Base-by-base conservation (phyloP, 2,888 invertebrate genomes). In the Dryadula phaetusa region DNA sequence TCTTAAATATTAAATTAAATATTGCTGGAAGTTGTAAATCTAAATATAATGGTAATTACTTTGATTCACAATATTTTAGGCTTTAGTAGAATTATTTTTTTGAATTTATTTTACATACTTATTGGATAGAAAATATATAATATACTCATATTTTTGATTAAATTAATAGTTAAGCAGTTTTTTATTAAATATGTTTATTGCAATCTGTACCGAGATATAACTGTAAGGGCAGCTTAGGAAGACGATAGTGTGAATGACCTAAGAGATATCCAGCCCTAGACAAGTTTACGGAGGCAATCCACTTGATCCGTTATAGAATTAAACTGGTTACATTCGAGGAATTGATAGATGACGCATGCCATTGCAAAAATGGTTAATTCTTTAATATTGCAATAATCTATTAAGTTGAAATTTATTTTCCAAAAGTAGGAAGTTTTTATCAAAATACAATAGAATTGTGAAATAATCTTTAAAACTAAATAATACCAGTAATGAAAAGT, bases 231-330 rank as follows among this genome's bases (percentile, higher is more conserved):
- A 75, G 77, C 77, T 76, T 80, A 70, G 75, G 75, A 75, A 77
- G 79, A 76, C 78, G 79, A 82, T 78, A 84, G 82, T 83, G 87
- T 88, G 86, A 87, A 87, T 81, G 87, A 86, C 87, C 88, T 80
- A 81, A 75, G 81, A 81, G 75, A 79, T 64, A 70, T 62, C 67
- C 34, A 70, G 64, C 61, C 68, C 70, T 73, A 69, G 74, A 76
- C 76, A 71, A 74, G 75, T 77, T 77, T 72, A 60, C 40, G 37
- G 52, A 62, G 64, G 42, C 42, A 32, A 42, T 34, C 58, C 46
- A 64, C 49, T 65, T 65, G 58, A 65, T 49, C 65, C 65, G 65
- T 65, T 65, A 65, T 60, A 60, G 53, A 56, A 64, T 49, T 60
- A 49, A 58, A 65, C 47, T 46, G 58, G 60, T 52, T 64, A 52